Evolutionary conservation across 2,113 vertebrate genomes (phyloP).

Genomic region (Amphiprion ocellaris): DNA sequence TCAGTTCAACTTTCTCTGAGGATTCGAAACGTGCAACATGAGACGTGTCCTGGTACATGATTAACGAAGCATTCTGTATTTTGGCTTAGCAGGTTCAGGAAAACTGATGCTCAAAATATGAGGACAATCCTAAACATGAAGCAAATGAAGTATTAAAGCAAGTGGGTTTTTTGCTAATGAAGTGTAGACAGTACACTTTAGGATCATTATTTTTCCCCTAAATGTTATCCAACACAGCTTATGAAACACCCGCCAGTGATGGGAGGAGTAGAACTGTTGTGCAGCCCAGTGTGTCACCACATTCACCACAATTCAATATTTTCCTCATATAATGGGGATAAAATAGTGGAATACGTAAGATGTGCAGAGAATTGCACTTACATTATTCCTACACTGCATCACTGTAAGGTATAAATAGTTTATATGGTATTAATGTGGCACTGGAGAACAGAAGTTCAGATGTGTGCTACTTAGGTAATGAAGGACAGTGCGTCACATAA

Average conservation of each 20-base stretch:
- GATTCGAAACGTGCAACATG: conserved; percentile 33
- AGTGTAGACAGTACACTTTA: neutral
- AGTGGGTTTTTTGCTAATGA: neutral
- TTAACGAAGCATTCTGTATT: conserved; percentile 18
- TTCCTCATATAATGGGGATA: neutral
- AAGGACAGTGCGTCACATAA: conserved; percentile 49
- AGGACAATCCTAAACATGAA: neutral
- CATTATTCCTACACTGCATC: neutral
- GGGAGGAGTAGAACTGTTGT: neutral
- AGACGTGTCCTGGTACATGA: conserved; percentile 3
- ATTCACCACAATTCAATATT: neutral
- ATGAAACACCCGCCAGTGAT: conserved; percentile 36
- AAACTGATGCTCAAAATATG: neutral
- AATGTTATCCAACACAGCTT: conserved; percentile 57
- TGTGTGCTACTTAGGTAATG: conserved; percentile 67
- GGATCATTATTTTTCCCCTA: neutral
- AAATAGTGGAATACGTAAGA: neutral
- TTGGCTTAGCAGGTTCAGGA: neutral
- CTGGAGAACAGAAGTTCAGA: neutral
- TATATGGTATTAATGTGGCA: neutral
- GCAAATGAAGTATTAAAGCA: neutral
- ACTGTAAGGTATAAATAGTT: neutral
- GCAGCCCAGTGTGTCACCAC: neutral
- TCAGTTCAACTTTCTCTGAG: neutral
- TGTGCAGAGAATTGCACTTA: neutral